A percentile compares a stretch with the other conserved stretches of the same genome.
Conservation (phyloP, 2,797 vertebrate genomes). For the Aphelocoma californica region DNA sequence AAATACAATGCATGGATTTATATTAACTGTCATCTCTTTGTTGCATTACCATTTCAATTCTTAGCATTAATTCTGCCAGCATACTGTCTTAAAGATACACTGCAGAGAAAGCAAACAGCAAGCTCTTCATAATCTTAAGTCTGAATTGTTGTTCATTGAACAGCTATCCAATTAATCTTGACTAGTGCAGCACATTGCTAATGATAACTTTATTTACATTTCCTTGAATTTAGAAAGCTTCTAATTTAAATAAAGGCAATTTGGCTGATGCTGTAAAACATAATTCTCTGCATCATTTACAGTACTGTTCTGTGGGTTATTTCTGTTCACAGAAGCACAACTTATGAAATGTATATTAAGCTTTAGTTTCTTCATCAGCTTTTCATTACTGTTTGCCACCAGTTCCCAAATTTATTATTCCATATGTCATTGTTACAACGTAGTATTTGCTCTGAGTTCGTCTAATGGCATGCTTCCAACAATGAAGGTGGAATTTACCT, state of each 20-base stretch:
- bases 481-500: background rate
- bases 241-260: background rate
- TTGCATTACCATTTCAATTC: background rate
- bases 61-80: background rate
- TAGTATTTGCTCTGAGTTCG: background rate
- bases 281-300: background rate
- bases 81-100: background rate
- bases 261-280: background rate
- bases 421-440: background rate
- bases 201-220: background rate
- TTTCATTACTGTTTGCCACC: background rate
- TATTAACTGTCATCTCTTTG: background rate
- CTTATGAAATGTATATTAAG: background rate
- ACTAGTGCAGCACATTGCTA: background rate
- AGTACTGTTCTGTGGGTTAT: background rate
- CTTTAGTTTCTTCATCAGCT: background rate
- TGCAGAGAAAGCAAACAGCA: background rate
- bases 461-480: background rate
- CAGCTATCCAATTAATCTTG: background rate
- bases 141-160: background rate
- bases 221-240: background rate
- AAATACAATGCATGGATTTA: background rate
- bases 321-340: background rate
- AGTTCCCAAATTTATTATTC: background rate
- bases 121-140: background rate